Conservation (phyloP, 1,140 invertebrate genomes). For the Neomicropteryx cornuta region DNA sequence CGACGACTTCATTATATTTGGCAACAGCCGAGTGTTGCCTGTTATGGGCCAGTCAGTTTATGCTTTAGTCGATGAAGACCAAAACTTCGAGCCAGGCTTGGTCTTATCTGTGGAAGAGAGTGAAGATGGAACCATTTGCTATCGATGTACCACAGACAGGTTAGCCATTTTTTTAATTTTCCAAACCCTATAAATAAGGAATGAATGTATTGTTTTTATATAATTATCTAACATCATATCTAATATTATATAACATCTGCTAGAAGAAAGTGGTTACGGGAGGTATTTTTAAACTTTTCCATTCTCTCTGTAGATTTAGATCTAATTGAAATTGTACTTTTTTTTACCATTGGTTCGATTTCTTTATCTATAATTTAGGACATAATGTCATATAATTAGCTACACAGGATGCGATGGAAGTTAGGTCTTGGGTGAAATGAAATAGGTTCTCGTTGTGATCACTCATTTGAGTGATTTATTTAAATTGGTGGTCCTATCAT, state of each 20-base stretch:
- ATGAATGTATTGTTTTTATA: background rate
- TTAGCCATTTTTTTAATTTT: slow-evolving; percentile 18
- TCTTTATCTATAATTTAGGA: background rate
- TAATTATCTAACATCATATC: no score
- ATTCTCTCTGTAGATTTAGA: no score
- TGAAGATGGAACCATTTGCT: slow-evolving; percentile 29
- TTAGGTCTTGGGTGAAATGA: no score
- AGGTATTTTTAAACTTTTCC: no score
- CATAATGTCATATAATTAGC: no score
- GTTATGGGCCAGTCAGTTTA: slow-evolving; percentile 36
- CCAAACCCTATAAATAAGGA: background rate
- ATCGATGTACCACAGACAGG: slow-evolving; percentile 37
- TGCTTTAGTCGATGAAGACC: slow-evolving; percentile 34
- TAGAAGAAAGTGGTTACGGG: no score
- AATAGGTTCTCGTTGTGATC: no score
- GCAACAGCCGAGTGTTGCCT: slow-evolving; percentile 33
- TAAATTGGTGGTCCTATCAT: no score
- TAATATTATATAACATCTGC: no score
- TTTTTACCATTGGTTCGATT: background rate
- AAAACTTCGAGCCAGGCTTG: slow-evolving; percentile 35
- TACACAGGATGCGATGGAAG: no score
- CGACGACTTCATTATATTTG: slow-evolving; percentile 47
- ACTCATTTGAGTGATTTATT: no score
- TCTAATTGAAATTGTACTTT: background rate
- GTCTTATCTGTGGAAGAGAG: slow-evolving; percentile 33